Conservation (phyloP, 2,888 invertebrate species). For the Himalopsyche anomala region DNA sequence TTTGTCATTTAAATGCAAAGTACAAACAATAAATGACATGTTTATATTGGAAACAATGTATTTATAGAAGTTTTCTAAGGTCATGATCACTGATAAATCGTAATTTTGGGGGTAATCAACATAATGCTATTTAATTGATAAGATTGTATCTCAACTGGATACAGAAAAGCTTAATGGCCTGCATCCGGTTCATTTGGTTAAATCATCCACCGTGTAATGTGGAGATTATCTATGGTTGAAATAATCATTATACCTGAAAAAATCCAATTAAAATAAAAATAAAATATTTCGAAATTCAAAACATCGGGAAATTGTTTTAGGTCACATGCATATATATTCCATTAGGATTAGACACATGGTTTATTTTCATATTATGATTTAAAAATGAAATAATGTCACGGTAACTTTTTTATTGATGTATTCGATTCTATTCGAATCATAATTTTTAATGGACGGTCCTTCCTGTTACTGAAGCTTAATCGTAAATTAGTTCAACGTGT, state of each 20-base stretch:
- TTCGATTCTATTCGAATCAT: too few species aligned
- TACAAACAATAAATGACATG: constrained; percentile 35
- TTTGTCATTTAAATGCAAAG: not conserved
- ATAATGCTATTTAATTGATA: constrained; percentile 10
- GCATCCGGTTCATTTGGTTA: not conserved
- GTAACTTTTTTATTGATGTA: too few species aligned
- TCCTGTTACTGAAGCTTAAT: too few species aligned
- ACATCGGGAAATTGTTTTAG: not conserved
- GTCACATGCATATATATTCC: not conserved
- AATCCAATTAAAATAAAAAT: constrained; percentile 17
- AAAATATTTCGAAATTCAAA: not conserved
- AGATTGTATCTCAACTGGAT: constrained; percentile 4
- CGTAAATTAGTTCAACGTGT: too few species aligned
- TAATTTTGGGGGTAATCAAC: constrained; percentile 27
- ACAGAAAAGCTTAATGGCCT: not conserved
- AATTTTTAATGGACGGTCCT: too few species aligned
- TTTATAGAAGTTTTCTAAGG: not conserved
- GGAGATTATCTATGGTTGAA: constrained; percentile 21
- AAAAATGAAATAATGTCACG: not conserved
- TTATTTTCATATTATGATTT: not conserved
- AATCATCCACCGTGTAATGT: constrained; percentile 26
- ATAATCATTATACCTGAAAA: not conserved
- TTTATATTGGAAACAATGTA: constrained; percentile 9
- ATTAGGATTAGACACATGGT: not conserved
- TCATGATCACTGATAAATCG: constrained; percentile 13